A percentile compares a stretch with the other conserved stretches of the same genome.
These are phyloP conservation scores for Intellagama lesueurii DNA, from an alignment of 2,797 vertebrate genomes.

Conservation along the genomic window DNA sequence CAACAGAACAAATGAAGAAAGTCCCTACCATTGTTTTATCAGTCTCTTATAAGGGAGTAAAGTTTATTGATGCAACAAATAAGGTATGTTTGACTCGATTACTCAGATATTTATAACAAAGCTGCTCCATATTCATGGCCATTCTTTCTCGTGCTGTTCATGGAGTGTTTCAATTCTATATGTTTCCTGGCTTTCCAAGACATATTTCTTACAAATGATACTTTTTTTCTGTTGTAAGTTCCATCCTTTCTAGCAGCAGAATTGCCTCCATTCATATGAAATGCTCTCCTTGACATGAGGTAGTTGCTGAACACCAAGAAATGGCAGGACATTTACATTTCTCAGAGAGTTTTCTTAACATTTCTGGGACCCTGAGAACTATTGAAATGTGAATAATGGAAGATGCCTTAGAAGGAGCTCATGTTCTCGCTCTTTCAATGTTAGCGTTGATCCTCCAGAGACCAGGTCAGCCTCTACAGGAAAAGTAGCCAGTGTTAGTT, in stretches of 20 bases:
- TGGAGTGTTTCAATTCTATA: constrained; percentile 8
- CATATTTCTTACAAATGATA: too few relatives aligned
- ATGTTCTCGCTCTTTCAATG: too few relatives aligned
- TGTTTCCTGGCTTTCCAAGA: neutral
- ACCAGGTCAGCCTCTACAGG: neutral
- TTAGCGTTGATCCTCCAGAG: neutral
- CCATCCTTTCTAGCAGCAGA: too few relatives aligned
- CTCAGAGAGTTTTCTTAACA: neutral
- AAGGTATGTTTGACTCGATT: constrained; percentile 83
- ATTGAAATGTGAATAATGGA: neutral
- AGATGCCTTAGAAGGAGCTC: neutral
- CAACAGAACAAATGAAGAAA: constrained; percentile 99
- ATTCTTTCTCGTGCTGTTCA: constrained; percentile 9
- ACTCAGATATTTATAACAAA: constrained; percentile 7
- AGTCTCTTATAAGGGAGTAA: constrained; percentile 98
- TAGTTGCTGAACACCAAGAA: neutral
- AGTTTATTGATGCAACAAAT: constrained; percentile 99
- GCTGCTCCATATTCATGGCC: constrained; percentile 39
- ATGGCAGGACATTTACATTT: neutral
- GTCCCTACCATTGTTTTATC: constrained; percentile 97
- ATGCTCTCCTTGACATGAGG: neutral
- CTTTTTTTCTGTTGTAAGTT: too few relatives aligned
- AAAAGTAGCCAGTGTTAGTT: neutral
- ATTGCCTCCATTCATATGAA: neutral
- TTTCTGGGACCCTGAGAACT: neutral